Percentiles rank a stretch among this genome's conserved stretches.
phyloP scores from a whole-genome alignment of 1,140 invertebrate species.

The Chlorops oryzae region DNA sequence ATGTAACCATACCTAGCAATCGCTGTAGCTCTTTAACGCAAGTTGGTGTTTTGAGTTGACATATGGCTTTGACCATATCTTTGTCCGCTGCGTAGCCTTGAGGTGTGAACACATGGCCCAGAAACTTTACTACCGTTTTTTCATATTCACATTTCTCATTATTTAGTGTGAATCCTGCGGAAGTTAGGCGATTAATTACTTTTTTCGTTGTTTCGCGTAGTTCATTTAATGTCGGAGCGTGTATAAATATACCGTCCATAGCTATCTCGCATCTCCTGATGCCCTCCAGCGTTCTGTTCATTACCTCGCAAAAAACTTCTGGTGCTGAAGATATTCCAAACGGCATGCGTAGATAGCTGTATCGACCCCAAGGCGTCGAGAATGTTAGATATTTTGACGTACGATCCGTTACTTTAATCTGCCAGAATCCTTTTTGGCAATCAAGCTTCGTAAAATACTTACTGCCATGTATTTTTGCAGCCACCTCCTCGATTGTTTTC shows the following conservation, averaged over 20 bases:
- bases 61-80: conserved; percentile 42
- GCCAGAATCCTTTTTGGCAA: conserved; percentile 43
- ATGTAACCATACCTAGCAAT: conserved; percentile 47
- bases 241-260: conserved; percentile 37
- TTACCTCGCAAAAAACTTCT: conserved; percentile 25
- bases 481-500: conserved; percentile 30
- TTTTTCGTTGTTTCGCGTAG: conserved; percentile 10
- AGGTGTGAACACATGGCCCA: conserved; percentile 35
- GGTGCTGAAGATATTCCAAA: conserved; percentile 30
- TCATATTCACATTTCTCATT: conserved; percentile 27
- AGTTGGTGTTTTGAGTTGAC: conserved; percentile 18
- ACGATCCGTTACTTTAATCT: conserved; percentile 36
- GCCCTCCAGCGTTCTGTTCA: conserved; percentile 19
- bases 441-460: conserved; percentile 40
- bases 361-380: conserved; percentile 36
- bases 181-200: conserved; percentile 21
- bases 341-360: conserved; percentile 30
- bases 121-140: conserved; percentile 25
- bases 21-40: conserved; percentile 40
- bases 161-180: conserved; percentile 30
- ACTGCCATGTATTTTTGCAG: no score
- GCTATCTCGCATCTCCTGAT: conserved; percentile 19
- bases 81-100: conserved; percentile 36
- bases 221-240: conserved; percentile 9
- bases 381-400: conserved; percentile 31